Base-by-base conservation (phyloP, 2,797 vertebrate species). In the Phalloptychus januarius region DNA sequence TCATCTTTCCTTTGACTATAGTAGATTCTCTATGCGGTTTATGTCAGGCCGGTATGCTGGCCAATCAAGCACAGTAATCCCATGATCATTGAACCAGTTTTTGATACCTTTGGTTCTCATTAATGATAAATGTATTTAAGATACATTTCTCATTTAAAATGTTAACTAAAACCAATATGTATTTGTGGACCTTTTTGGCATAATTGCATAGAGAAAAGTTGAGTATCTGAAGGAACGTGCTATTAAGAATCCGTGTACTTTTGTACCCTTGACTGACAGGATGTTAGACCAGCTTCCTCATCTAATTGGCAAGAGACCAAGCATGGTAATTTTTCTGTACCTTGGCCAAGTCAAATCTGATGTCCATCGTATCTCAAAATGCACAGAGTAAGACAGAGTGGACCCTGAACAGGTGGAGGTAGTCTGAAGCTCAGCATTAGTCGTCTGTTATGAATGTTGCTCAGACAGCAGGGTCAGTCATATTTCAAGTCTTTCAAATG, bases 261-360 rank as follows among this genome's bases (percentile, higher is more conserved):
- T 15, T 31, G 15, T 31, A 10, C 31, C 8, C 31, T 36, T 20
- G 1, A 31, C 28, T 67, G 33, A 76, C 45, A 67, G 46, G 13
- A 76, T 23, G n/a, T 36, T 50, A 48, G 67, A 76, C 40, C 45
- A 69, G 16, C 28, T 61, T 73, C 45, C 69, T 81, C 33, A 33
- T 63, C 76, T 38, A 46, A 67, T 31, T 76, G 80, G 71, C 74
- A 79, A 61, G 65, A 75, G 28, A 46, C 25, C 20, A 76, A 11
- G 36, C 56, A 71, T 70, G 28, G 50, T 10, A 8, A 33, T 56
- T 36, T 79, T 38, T 77, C 33, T 72, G 6, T 31, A 28, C 74
- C 61, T 7, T 58, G 42, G 72, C 20, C 50, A 28, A 18, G 18
- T 70, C 72, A 75, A 67, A 71, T 48, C 50, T 52, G 63, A 61